Percentiles rank a stretch among this genome's conserved stretches.
These are phyloP conservation scores for Nephrotoma guestfalica DNA, from an alignment of 2,888 invertebrate species.

Conservation along the genomic window DNA sequence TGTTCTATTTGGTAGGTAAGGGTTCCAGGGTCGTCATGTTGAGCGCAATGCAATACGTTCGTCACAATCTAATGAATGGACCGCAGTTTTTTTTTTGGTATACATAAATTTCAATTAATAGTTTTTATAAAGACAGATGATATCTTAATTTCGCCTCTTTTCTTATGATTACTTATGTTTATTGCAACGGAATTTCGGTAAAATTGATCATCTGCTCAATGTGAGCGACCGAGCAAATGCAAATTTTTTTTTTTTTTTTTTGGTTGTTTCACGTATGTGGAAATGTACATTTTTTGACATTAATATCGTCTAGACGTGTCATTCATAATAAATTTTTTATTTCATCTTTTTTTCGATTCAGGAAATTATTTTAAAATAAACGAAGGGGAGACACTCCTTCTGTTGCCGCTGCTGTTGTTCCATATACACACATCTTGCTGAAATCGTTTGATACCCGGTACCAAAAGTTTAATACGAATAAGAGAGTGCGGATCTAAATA, in stretches of 20 bases:
- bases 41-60: neutral
- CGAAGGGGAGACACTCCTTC: neutral
- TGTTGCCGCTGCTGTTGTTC: neutral
- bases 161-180: neutral
- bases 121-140: neutral
- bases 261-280: neutral
- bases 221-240: neutral
- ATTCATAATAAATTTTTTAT: neutral
- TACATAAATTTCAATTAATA: neutral
- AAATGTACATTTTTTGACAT: neutral
- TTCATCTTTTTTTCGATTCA: neutral
- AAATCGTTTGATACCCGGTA: neutral
- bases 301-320: neutral
- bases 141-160: neutral
- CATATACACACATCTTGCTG: neutral
- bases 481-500: neutral
- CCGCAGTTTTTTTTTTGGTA: neutral
- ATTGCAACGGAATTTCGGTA: neutral
- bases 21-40: neutral
- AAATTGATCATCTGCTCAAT: neutral
- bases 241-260: neutral
- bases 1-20: neutral
- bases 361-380: neutral
- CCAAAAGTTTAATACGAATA: neutral
- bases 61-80: neutral